Evolutionary conservation across 2,797 vertebrate species (phyloP), one percentile per base, ranked within the genome.

Genomic region (Coranthus polyacanthus): DNA sequence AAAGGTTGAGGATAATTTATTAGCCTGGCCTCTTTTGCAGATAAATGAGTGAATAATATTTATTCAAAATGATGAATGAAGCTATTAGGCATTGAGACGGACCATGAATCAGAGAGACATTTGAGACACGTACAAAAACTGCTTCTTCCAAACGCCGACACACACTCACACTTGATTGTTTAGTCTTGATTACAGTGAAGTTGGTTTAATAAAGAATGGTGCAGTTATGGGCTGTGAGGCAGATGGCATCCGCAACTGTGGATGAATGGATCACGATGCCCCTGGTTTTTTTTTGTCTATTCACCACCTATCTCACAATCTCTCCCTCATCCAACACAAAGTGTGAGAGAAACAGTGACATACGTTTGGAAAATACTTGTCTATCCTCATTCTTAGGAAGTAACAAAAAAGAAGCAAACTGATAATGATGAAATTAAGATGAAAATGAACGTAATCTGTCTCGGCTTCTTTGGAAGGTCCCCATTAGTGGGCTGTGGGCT

Each of bases 21-120:
- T 53, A 73, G 38, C 45, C 61, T 80, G 78, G 39, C 58, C 15
- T 50, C 37, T 70, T 68, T 52, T 70, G 34, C n/a, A 60, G 51
- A 71, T 64, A 75, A 78, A 82, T 36, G 58, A 68, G 52, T 62
- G 36, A 81, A 79, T 52, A 49, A 64, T 41, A 83, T 85, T 77
- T 74, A 76, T 83, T 74, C 64, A 61, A n/a, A 11, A 37, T 85
- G 82, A 86, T 88, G 68, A 85, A 90, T 84, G 79, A 84, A 62
- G 61, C 79, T 70, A 62, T 89, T 88, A 80, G 68, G 67, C 73
- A 78, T 2, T 29, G 47, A 79, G 75, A 71, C 42, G 64, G 49
- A 72, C 68, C 55, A 67, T 76, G 68, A 81, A 64, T 75, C 75
- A 80, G 41, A 68, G 16, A 75, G 45, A 74, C 52, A 79, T 67